Base-by-base conservation (phyloP, 2,888 invertebrate species). In the Tubulanus polymorphus region DNA sequence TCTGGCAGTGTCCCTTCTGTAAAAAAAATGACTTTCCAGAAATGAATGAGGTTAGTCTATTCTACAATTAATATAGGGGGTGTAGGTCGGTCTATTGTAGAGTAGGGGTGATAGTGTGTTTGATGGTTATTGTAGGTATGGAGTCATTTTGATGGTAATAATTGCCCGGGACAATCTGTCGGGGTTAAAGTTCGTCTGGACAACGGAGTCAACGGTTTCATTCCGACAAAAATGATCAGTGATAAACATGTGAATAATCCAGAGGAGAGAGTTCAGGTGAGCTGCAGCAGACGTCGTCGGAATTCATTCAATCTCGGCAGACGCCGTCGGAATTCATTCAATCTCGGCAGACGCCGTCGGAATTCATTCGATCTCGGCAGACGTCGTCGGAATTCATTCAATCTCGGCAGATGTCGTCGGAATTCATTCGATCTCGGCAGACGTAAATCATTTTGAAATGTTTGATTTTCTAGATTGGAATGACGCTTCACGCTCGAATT, bases 1-100 rank as follows among this genome's bases (percentile, higher is more conserved):
- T 94, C 37, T 97, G 96, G 96, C 92, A 94, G 76, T 97, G 97
- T 82, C 95, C 95, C 0, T 95, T 96, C 81, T 97, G 97, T 81
- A 84, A 90, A 65, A 93, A 93, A 76, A 93, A 93, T 74, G 93
- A 95, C 79, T 95, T 97, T 71, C 91, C 93, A 0, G 96, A 96
- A 75, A 81, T 96, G 29, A 92, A 93, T 23, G 95, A 95, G 82
- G 83, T 81, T 66, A 60, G 65, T 51, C n/a, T 28, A 12, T 6
- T 61, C 28, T 18, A 18, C 12, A 12, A 18, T 46, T 46, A 18
- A n/a, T n/a, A n/a, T n/a, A n/a, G n/a, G n/a, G n/a, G n/a, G n/a
- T n/a, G n/a, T n/a, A n/a, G n/a, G n/a, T n/a, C n/a, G n/a, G n/a
- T n/a, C n/a, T n/a, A n/a, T n/a, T n/a, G n/a, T n/a, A n/a, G n/a